Evolutionary conservation across 1,140 invertebrate genomes (phyloP).

Genomic region (Sminthurinus signatus): DNA sequence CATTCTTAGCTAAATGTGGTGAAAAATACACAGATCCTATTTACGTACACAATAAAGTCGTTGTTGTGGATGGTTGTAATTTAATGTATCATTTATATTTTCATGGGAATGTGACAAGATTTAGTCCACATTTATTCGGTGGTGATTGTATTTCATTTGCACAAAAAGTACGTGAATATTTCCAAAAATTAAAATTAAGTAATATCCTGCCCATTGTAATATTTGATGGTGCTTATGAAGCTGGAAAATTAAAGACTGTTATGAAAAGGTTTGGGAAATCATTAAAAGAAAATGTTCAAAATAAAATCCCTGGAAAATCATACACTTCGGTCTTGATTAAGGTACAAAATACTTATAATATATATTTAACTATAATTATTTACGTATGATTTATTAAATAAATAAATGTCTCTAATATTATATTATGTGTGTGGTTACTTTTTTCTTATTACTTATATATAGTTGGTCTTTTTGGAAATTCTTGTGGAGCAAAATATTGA

Average conservation of each 20-base stretch:
- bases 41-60: not conserved
- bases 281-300: slow-evolving; percentile 18
- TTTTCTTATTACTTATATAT: slow-evolving; percentile 38
- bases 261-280: slow-evolving; percentile 44
- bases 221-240: slow-evolving; percentile 50
- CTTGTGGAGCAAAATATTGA: slow-evolving; percentile 46
- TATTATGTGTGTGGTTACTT: not conserved
- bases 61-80: slow-evolving; percentile 51
- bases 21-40: slow-evolving; percentile 11
- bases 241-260: slow-evolving; percentile 42
- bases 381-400: not conserved
- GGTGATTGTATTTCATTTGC: slow-evolving; percentile 49
- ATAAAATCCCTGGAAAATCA: slow-evolving; percentile 12
- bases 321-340: slow-evolving; percentile 15
- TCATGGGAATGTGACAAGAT: slow-evolving; percentile 10
- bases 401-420: not conserved
- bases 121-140: slow-evolving; percentile 45
- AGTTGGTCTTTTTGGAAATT: slow-evolving; percentile 46
- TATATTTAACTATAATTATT: not conserved
- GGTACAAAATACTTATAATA: no score
- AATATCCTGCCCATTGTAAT: slow-evolving; percentile 49
- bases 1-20: slow-evolving; percentile 6
- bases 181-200: slow-evolving; percentile 46
- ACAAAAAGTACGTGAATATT: slow-evolving; percentile 45
- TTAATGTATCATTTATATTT: slow-evolving; percentile 48